Conservation (phyloP, 64 coral and sea anemone species). For the Hydrozoanthus tunicans region DNA sequence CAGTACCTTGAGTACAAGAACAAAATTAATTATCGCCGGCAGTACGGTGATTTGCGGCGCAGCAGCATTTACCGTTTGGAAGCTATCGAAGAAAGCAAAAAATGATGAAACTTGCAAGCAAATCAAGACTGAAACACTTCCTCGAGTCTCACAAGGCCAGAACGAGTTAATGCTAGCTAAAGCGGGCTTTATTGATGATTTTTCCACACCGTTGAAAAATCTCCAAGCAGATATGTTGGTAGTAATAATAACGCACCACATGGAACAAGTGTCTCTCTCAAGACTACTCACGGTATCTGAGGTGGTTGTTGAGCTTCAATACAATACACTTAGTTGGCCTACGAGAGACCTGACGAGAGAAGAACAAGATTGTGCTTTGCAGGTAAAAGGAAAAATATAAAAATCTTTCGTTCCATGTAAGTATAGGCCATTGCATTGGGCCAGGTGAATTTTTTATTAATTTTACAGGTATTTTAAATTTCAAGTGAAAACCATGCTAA, state of each 20-base stretch:
- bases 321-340: too few relatives aligned
- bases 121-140: too few relatives aligned
- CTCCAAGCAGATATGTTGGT: neutral
- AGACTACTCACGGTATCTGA: neutral
- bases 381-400: neutral
- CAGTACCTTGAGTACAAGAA: too few relatives aligned
- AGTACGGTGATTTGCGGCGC: too few relatives aligned
- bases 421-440: neutral
- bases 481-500: too few relatives aligned
- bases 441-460: neutral
- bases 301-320: too few relatives aligned
- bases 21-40: too few relatives aligned
- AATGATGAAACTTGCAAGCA: too few relatives aligned
- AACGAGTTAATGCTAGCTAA: slow-evolving; percentile 2
- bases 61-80: too few relatives aligned
- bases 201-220: slow-evolving; percentile 7
- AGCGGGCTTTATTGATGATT: slow-evolving; percentile 1
- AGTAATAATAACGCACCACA: neutral
- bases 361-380: neutral
- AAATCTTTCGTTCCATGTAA: neutral
- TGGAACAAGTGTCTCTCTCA: slow-evolving; percentile 6
- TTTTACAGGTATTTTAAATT: too few relatives aligned
- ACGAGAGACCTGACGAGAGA: too few relatives aligned
- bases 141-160: neutral
- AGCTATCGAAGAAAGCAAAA: too few relatives aligned